These are phyloP conservation scores for Tetramorium simillimum DNA, from an alignment of 1,140 invertebrate species.

Conservation along the genomic window DNA sequence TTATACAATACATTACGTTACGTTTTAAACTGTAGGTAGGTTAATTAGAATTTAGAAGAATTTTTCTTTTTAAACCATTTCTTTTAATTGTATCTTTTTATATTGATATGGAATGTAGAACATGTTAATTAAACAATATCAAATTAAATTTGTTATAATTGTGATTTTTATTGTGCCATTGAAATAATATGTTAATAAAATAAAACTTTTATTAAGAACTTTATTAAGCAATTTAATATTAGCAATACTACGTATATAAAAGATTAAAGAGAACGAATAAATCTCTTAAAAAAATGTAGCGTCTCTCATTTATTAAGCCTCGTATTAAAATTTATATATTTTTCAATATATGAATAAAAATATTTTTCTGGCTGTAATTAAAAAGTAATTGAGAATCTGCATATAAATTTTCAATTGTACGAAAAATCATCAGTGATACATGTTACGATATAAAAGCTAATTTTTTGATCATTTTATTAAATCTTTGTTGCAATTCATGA, in stretches of 20 bases:
- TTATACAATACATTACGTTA: not conserved
- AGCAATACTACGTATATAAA: not conserved
- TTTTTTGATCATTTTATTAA: conserved; percentile 20
- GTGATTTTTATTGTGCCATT: not conserved
- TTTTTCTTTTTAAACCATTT: not conserved
- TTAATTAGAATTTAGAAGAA: not conserved
- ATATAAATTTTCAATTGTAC: conserved; percentile 38
- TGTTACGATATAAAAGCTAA: conserved; percentile 17
- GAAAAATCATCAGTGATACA: conserved; percentile 8
- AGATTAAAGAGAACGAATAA: not conserved
- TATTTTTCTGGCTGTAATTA: not conserved
- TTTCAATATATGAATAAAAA: conserved; percentile 11
- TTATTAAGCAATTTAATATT: not conserved
- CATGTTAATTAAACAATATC: not conserved
- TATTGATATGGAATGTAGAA: not conserved
- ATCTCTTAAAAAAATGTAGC: not conserved
- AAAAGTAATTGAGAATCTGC: conserved; percentile 32
- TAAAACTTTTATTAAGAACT: not conserved
- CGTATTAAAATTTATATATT: not conserved
- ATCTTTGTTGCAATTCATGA: conserved; percentile 32
- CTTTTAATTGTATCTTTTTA: not conserved
- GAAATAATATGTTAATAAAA: not conserved
- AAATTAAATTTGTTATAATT: not conserved
- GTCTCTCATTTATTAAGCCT: not conserved
- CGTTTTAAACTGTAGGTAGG: not conserved